phyloP scores from a whole-genome alignment of 2,113 vertebrate genomes.

The Ciconia maguari region DNA sequence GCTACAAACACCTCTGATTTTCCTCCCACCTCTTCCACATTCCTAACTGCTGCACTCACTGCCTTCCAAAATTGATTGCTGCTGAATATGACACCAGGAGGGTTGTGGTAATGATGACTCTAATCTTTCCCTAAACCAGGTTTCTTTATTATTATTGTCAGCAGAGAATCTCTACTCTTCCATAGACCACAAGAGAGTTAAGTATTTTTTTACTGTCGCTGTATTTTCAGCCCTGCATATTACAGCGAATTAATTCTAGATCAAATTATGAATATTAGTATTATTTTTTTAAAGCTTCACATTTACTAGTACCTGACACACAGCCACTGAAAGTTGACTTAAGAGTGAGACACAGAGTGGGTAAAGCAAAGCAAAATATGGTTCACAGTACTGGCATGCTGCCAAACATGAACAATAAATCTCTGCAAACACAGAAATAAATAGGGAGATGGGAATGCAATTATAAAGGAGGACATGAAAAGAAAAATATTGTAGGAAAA shows the following conservation, averaged over 20 bases:
- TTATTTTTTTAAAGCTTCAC: background rate
- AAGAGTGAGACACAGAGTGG: background rate
- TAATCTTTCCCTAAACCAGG: background rate
- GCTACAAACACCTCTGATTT: background rate
- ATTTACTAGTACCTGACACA: background rate
- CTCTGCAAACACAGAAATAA: slow-evolving; percentile 54
- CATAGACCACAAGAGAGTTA: background rate
- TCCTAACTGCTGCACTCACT: background rate
- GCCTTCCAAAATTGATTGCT: background rate
- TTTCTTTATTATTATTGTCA: background rate
- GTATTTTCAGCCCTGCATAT: background rate
- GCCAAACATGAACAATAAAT: slow-evolving; percentile 50
- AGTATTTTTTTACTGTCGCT: background rate
- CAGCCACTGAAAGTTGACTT: background rate
- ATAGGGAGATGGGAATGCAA: slow-evolving; percentile 34
- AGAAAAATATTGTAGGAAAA: slow-evolving; percentile 35
- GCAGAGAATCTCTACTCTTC: background rate
- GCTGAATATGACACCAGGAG: background rate
- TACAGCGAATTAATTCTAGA: background rate
- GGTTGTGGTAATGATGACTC: background rate
- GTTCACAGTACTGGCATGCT: slow-evolving; percentile 10
- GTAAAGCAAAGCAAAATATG: slow-evolving; percentile 1
- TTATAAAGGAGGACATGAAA: slow-evolving; percentile 9
- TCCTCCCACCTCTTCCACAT: background rate
- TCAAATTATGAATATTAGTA: background rate